Evolutionary conservation across 2,113 vertebrate species (phyloP), one percentile per base, ranked within the genome.

Genomic region (Upupa epops): DNA sequence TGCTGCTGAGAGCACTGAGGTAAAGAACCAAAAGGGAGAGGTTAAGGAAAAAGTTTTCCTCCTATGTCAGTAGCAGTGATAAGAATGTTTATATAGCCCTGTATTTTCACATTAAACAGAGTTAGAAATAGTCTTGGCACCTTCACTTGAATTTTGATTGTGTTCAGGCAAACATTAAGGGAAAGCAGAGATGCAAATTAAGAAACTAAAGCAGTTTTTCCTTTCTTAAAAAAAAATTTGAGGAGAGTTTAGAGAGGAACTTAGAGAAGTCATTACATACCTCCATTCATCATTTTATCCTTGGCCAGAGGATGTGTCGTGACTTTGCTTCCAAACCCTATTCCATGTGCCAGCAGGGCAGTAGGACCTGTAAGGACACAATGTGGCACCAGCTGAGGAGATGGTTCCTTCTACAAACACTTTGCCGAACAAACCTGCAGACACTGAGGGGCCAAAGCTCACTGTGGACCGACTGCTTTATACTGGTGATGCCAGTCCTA

Each of bases 271-370:
- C 22, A 46, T 60, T 55, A 85, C 94, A 97, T 98, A 99, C 99
- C 98, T 96, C 98, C 99, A 78, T 95, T 96, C 99, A 99, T 99
- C 98, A 99, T 99, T 95, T 99, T 99, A 91, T 99, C 99, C 93
- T 99, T 99, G 92, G 98, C 98, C 89, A 97, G 97, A 11, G 99
- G 99, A 91, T 99, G 99, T 3, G 99, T 99, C 9, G 99, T 99
- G 46, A 99, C 98, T 86, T 98, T 99, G 96, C 98, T 98, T 94
- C 99, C 99, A 69, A 98, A 99, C 11, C 98, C 98, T 29, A 99
- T 98, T 46, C 98, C 99, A 65, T 99, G 99, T 55, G 99, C 99
- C 97, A 99, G 92, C 34, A 99, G 98, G 32, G 99, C 99, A 2
- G 98, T 99, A 31, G 99, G 99, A 92, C 99, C 99, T 99, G 94